phyloP scores from a whole-genome alignment of 2,113 vertebrate species.

The Indicator indicator region DNA sequence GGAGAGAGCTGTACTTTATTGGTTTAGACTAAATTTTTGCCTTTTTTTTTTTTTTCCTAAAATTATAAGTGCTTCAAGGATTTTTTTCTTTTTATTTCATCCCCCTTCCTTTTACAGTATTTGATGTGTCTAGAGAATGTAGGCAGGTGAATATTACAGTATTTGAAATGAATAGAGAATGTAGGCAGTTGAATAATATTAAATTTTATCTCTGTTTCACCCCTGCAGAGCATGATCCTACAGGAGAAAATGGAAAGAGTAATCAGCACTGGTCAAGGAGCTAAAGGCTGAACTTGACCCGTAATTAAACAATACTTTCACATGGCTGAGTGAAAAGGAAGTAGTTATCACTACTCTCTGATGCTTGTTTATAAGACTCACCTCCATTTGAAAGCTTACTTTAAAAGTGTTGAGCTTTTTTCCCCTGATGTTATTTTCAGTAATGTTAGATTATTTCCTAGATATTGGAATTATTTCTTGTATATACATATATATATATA shows the following conservation, averaged over 20 bases:
- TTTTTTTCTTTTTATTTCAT: neutral
- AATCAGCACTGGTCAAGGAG: conserved; percentile 50
- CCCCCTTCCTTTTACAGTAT: neutral
- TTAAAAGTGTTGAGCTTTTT: neutral
- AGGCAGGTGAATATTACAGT: neutral
- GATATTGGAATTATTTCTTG: neutral
- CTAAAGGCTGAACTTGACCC: conserved; percentile 52
- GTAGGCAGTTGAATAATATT: neutral
- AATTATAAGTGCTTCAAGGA: conserved; percentile 27
- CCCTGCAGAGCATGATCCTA: neutral
- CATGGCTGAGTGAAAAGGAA: conserved; percentile 23
- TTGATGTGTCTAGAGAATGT: conserved; percentile 11
- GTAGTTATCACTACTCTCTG: conserved; percentile 9
- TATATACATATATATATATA: neutral
- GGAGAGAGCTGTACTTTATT: conserved; percentile 41
- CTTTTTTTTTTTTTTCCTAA: conserved; percentile 16
- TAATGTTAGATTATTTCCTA: conserved; percentile 32
- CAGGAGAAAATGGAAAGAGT: conserved; percentile 46
- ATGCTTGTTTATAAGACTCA: conserved; percentile 38
- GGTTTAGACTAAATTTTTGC: conserved; percentile 32
- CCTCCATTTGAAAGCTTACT: conserved; percentile 58
- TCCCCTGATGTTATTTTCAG: neutral
- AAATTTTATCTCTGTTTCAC: neutral
- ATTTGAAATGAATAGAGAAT: neutral
- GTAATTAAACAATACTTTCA: conserved; percentile 60